phyloP scores from a whole-genome alignment of 2,888 invertebrate genomes.

The Chaetogeoica ovagalla region DNA sequence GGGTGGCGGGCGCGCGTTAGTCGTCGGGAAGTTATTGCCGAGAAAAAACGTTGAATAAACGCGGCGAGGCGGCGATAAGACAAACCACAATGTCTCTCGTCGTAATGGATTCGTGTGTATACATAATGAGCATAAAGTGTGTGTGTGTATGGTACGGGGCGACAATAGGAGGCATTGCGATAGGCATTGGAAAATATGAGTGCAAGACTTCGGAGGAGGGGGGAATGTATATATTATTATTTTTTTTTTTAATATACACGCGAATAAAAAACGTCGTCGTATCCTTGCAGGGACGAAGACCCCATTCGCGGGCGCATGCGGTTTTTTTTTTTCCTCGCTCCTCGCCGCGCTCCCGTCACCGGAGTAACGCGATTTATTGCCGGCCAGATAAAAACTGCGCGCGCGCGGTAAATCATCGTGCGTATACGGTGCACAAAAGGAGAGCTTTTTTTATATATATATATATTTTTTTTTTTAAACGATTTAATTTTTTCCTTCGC shows the following conservation, averaged over 20 bases:
- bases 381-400: slow-evolving; percentile 44
- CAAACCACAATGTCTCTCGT: slow-evolving; percentile 39
- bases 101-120: slow-evolving; percentile 53
- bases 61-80: slow-evolving; percentile 48
- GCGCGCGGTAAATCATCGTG: slow-evolving; percentile 51
- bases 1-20: neutral
- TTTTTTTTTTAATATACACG: neutral
- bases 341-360: too few species aligned
- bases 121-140: slow-evolving; percentile 45
- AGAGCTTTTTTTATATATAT: slow-evolving; percentile 29
- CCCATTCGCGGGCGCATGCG: slow-evolving; percentile 24
- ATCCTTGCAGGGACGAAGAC: neutral
- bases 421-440: slow-evolving; percentile 33
- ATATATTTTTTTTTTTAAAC: slow-evolving; percentile 41
- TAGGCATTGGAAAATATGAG: slow-evolving; percentile 44
- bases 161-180: slow-evolving; percentile 32
- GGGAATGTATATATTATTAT: neutral
- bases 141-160: too few species aligned
- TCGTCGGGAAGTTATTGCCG: slow-evolving; percentile 48
- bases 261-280: neutral
- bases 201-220: slow-evolving; percentile 16
- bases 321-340: neutral
- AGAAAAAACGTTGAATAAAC: slow-evolving; percentile 51
- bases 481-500: slow-evolving; percentile 49
- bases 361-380: slow-evolving; percentile 41